Conservation (phyloP, 2,797 vertebrate species). For the Cyclopterus lumpus region DNA sequence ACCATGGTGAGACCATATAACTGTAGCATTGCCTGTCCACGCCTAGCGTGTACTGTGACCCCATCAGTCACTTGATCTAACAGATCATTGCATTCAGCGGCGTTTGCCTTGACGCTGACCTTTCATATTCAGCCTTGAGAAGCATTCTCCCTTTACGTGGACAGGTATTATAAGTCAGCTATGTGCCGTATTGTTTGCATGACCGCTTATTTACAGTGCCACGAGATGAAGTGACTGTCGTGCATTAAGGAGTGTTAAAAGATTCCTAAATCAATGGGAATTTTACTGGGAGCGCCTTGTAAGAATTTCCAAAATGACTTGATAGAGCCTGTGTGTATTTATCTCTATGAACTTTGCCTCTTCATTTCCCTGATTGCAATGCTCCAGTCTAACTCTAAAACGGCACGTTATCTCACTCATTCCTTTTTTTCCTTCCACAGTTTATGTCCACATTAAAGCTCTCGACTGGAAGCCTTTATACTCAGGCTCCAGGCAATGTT, state of each 20-base stretch:
- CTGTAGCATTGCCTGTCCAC: conserved; percentile 39
- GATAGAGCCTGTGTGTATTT: conserved; percentile 36
- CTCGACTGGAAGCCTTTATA: conserved; percentile 38
- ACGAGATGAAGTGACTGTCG: conserved; percentile 21
- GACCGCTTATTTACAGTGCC: conserved; percentile 38
- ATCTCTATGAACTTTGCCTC: conserved; percentile 53
- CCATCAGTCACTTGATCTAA: conserved; percentile 52
- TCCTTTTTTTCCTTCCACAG: conserved; percentile 19
- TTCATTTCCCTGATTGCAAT: conserved; percentile 18
- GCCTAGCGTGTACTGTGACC: conserved; percentile 65
- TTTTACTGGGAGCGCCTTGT: background rate
- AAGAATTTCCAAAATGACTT: conserved; percentile 25
- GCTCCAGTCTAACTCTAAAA: conserved; percentile 31
- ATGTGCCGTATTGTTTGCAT: conserved; percentile 21
- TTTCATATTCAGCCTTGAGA: conserved; percentile 47
- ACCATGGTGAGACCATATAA: conserved; percentile 38
- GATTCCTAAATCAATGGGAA: conserved; percentile 15
- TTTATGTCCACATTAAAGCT: conserved; percentile 29
- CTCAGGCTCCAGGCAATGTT: conserved; percentile 47
- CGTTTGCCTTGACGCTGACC: conserved; percentile 38
- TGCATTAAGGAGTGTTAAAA: conserved; percentile 5
- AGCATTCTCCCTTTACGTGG: conserved; percentile 30
- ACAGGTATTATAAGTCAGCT: conserved; percentile 15
- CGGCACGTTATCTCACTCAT: conserved; percentile 41
- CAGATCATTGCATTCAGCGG: conserved; percentile 31